Evolutionary conservation across 2,797 vertebrate species (phyloP).

Genomic region (Oreochromis mossambicus): DNA sequence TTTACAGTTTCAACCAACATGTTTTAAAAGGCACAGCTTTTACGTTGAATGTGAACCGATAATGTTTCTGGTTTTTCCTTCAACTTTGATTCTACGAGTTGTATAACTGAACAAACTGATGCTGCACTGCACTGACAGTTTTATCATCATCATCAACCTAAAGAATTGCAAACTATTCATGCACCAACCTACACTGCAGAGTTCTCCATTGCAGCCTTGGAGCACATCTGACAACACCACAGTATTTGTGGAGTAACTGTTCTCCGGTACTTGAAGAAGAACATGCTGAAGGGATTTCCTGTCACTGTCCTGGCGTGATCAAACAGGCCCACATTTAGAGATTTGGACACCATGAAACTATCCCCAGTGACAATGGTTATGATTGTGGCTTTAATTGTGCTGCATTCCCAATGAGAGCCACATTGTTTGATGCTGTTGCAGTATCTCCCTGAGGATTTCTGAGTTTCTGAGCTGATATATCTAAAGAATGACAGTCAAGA

Average conservation of each 20-base stretch:
- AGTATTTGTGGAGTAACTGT: not conserved
- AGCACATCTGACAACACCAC: not conserved
- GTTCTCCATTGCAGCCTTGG: not conserved
- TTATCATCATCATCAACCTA: not conserved
- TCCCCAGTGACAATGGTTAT: not conserved
- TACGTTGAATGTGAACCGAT: not conserved
- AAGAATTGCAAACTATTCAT: not conserved
- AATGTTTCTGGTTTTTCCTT: not conserved
- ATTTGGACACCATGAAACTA: fast-evolving
- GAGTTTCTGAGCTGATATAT: not conserved
- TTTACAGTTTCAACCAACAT: not conserved
- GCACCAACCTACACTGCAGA: not conserved
- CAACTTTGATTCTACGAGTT: not conserved
- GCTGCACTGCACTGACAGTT: not conserved
- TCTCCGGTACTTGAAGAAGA: not conserved
- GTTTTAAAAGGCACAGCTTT: not conserved
- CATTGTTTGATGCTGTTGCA: not conserved
- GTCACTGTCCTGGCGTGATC: not conserved
- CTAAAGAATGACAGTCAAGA: not conserved
- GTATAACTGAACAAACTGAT: not conserved
- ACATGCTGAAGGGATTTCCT: not conserved
- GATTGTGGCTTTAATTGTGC: not conserved
- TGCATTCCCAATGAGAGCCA: not conserved
- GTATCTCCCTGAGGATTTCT: not conserved
- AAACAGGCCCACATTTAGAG: not conserved